Base-by-base conservation (phyloP, 2,113 vertebrate genomes). In the Ptilorrhoa leucosticta region DNA sequence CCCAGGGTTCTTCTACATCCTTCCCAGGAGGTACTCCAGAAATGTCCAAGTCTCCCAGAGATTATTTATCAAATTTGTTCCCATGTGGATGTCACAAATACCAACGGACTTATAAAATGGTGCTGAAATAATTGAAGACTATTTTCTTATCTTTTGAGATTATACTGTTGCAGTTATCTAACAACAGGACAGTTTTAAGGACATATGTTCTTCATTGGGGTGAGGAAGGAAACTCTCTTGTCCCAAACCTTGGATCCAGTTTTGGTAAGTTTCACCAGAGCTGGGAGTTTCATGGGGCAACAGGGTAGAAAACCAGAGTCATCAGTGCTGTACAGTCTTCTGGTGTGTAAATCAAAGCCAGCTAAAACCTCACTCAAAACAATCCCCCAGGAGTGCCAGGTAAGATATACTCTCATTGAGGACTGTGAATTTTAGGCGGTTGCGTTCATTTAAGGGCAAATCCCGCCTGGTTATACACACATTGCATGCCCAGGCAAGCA, bases 391-490 rank as follows among this genome's bases (percentile, higher is more conserved):
- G 21, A 81, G 26, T 28, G 3, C 10, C 26, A 89, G 16, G 17
- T 50, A 79, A 88, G 28, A 75, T n/a, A 56, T 33, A 56, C 39
- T 53, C 40, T 69, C 33, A 44, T 26, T 70, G 51, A 39, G 61
- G n/a, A 50, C 14, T 77, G 45, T 65, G 64, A 47, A 57, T 75
- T 94, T 90, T 68, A 79, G 7, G 31, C 40, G 76, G 23, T 50
- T 91, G 42, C 37, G 60, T 81, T 86, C 35, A 89, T 93, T 77
- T 58, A 86, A 86, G 31, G 30, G n/a, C 8, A 71, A 75, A 80
- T 30, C 33, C 60, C 39, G 18, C 15, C 48, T 68, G 15, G 6
- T 40, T 86, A 44, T 47, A 42, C 26, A 48, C 5, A 44, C 1
- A 56, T 24, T 8, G 21, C 16, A 42, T 48, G 33, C 4, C 42